Percentiles rank a stretch among this genome's conserved stretches.
Conservation (phyloP, 2,797 vertebrate species). For the Phrynocephalus forsythii region DNA sequence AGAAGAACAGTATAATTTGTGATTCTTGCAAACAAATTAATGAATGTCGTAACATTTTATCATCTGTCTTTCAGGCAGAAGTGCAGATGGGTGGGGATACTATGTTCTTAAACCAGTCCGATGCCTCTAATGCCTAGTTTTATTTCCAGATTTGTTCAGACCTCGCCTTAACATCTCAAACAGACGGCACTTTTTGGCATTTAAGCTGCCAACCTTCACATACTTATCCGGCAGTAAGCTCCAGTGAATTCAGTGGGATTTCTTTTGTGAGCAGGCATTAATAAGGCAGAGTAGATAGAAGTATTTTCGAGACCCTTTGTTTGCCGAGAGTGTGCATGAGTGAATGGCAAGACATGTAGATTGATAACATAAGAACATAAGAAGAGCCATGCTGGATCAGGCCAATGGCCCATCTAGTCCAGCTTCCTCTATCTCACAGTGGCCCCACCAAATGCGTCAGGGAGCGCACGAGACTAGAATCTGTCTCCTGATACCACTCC, state of each 20-base stretch:
- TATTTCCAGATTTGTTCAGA: conserved; percentile 5
- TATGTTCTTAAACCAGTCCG: not conserved
- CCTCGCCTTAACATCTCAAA: not conserved
- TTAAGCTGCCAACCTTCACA: not conserved
- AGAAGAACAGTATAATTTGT: conserved; percentile 51
- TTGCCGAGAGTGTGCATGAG: not conserved
- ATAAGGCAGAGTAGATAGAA: not conserved
- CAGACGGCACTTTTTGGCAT: not conserved
- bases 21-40: conserved; percentile 48
- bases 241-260: not conserved
- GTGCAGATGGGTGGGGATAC: not conserved
- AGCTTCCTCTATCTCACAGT: too few relatives aligned
- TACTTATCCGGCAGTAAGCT: not conserved
- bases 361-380: too few relatives aligned
- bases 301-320: not conserved
- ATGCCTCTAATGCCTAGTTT: not conserved
- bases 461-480: too few relatives aligned
- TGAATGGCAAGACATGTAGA: not conserved
- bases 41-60: conserved; percentile 40
- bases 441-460: too few relatives aligned
- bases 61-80: conserved; percentile 24
- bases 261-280: not conserved
- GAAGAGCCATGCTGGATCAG: too few relatives aligned
- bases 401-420: too few relatives aligned
- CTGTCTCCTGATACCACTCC: too few relatives aligned